Evolutionary conservation across 2,888 invertebrate genomes (phyloP), one percentile per base, ranked within the genome.

Genomic region (Volucella inanis): DNA sequence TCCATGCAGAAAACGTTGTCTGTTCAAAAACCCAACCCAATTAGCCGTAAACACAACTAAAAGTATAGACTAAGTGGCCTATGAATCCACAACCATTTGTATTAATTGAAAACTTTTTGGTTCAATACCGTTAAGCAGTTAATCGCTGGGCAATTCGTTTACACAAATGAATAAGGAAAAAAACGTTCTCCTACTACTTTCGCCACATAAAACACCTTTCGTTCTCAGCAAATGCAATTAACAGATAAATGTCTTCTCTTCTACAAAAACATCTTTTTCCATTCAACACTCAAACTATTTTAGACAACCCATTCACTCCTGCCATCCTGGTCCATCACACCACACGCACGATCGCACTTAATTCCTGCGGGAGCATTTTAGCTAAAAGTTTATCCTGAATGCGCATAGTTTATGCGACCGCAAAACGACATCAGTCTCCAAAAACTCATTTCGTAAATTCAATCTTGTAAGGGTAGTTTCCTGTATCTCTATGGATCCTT

Each of bases 381-480:
- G 49, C 67, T 57, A 9, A 41, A 77, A 79, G 70, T 79, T 84
- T 52, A 79, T 71, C 71, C 50, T 61, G 52, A 76, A 71, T 77
- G 74, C 57, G 78, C 80, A 85, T 76, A 85, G 79, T 80, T 84
- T 76, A 76, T 71, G 62, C 55, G 70, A 74, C 79, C 76, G 64
- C 72, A 59, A 75, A 57, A 57, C 50, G 59, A 39, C 65, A 68
- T 67, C 64, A 78, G 47, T 59, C 59, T 62, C 55, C 15, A 65
- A 70, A 59, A 83, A 72, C 52, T 79, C 52, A 50, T 65, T 79
- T 79, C 67, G 54, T 45, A 61, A 72, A 67, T 54, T 52, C 22
- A 72, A 52, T 61, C 68, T 59, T 54, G 39, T 43, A 62, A 9
- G 3, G n/a, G 11, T 3, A 8, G 41, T 41, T 12, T 22, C 12